Conservation (phyloP, 2,888 invertebrate genomes). For the Branchipolynoe longqiensis region DNA sequence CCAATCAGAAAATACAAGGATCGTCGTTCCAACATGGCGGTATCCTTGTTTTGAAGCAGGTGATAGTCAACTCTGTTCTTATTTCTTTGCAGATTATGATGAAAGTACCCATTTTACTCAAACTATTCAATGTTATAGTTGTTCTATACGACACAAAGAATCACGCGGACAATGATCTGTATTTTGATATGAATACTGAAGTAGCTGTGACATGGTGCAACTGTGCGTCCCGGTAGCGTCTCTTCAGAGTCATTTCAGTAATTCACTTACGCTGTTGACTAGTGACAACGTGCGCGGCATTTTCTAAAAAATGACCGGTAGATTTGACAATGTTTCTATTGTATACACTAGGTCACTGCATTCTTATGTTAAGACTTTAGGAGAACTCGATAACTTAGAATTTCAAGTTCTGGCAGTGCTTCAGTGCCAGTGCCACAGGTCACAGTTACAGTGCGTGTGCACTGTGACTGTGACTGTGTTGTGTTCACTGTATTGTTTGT, state of each 20-base stretch:
- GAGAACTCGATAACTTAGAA: no score
- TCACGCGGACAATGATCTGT: neutral
- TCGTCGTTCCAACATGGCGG: slow-evolving; percentile 58
- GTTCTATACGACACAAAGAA: neutral
- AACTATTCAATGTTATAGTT: neutral
- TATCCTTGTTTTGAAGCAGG: slow-evolving; percentile 59
- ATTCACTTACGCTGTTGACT: slow-evolving; percentile 21
- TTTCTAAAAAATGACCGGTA: no score
- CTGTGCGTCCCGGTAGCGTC: slow-evolving; percentile 27
- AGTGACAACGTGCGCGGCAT: slow-evolving; percentile 9
- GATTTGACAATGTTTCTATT: no score
- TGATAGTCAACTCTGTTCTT: slow-evolving; percentile 43
- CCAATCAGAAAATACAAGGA: slow-evolving; percentile 7
- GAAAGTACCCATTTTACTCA: neutral
- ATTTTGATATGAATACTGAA: neutral
- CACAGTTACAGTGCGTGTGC: no score
- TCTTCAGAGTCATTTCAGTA: neutral
- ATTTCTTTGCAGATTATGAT: slow-evolving; percentile 27
- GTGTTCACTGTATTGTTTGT: no score
- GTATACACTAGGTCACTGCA: no score
- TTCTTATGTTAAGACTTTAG: no score
- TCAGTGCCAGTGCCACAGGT: no score
- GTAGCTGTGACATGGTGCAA: neutral
- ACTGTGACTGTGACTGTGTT: no score
- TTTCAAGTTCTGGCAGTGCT: no score